phyloP scores from a whole-genome alignment of 2,797 vertebrate species.

The Pterois miles region DNA sequence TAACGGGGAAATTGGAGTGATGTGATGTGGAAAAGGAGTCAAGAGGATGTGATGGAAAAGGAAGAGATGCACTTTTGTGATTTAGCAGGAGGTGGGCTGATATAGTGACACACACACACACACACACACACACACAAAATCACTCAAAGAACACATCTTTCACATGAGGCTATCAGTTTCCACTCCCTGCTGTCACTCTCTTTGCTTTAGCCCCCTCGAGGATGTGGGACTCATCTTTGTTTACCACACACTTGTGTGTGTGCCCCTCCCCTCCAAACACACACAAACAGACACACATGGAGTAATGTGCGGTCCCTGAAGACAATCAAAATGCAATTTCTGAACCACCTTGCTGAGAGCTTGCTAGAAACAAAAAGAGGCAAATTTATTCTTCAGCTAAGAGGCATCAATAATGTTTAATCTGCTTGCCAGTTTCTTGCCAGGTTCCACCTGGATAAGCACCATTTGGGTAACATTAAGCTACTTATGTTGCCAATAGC shows the following conservation, averaged over 20 bases:
- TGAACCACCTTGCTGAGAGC: constrained; percentile 38
- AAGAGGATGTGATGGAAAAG: constrained; percentile 35
- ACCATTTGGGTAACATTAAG: constrained; percentile 51
- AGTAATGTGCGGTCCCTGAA: constrained; percentile 7
- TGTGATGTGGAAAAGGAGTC: constrained; percentile 46
- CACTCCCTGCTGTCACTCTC: constrained; percentile 44
- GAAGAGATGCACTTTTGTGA: constrained; percentile 39
- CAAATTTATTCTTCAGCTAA: constrained; percentile 47
- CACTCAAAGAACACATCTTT: constrained; percentile 26
- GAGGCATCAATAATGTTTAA: constrained; percentile 58
- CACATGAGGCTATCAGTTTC: constrained; percentile 42
- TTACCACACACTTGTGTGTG: constrained; percentile 41
- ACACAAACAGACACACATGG: background rate
- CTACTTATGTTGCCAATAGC: constrained; percentile 38
- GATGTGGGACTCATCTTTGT: constrained; percentile 60
- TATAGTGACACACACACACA: constrained; percentile 18
- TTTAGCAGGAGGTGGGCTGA: constrained; percentile 30
- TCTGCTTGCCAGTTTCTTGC: constrained; percentile 34
- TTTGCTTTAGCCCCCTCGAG: constrained; percentile 56
- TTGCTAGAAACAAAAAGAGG: constrained; percentile 39
- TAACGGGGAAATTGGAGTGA: constrained; percentile 45
- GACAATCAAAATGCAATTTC: constrained; percentile 41
- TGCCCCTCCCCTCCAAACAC: background rate
- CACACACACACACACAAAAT: constrained; percentile 1
- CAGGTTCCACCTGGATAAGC: constrained; percentile 59